Evolutionary conservation across 2,113 vertebrate genomes (phyloP).

Genomic region (Tychaedon coryphoeus): DNA sequence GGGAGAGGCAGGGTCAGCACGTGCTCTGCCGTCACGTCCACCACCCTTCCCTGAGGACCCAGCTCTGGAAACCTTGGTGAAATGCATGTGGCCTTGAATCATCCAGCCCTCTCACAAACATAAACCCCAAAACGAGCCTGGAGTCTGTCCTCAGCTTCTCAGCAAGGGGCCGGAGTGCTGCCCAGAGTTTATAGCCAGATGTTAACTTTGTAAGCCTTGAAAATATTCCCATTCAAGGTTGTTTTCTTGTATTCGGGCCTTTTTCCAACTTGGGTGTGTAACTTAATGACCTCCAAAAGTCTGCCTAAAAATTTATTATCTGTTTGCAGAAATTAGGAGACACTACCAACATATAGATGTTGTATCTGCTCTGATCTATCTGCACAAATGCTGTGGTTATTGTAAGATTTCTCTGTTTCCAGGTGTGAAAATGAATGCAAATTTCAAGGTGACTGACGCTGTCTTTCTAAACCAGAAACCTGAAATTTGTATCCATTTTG

Average conservation of each 20-base stretch:
- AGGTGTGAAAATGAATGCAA: neutral
- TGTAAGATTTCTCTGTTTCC: neutral
- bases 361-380: neutral
- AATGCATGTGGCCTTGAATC: neutral
- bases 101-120: neutral
- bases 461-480: neutral
- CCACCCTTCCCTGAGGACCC: neutral
- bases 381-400: neutral
- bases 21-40: neutral
- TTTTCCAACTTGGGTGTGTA: neutral
- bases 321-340: neutral
- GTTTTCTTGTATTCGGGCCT: neutral
- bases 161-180: neutral
- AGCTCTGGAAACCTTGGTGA: neutral
- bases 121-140: neutral
- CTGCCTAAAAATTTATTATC: neutral
- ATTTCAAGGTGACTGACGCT: neutral
- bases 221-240: conserved; percentile 1
- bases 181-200: neutral
- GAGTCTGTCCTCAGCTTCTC: conserved; percentile 3
- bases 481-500: neutral
- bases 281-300: neutral
- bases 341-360: accelerated
- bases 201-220: neutral
- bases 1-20: neutral